phyloP scores from a whole-genome alignment of 1,140 invertebrate genomes.

The Kradibia gibbosae region DNA sequence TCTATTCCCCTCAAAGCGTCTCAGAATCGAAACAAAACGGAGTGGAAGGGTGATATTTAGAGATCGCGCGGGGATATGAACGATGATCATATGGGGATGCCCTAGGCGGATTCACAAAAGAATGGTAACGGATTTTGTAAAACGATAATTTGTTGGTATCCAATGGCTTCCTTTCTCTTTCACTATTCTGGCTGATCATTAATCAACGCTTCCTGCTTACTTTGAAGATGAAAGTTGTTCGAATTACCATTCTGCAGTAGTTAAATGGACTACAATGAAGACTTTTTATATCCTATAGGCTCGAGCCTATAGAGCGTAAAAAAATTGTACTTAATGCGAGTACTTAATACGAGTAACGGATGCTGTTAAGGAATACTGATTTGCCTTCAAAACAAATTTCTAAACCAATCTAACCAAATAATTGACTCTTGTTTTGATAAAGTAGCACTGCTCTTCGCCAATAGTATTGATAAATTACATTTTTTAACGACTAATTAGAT shows the following conservation, averaged over 20 bases:
- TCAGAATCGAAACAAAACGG: neutral
- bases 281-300: neutral
- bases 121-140: constrained; percentile 8
- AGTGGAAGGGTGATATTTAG: neutral
- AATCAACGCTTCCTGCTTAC: neutral
- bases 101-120: constrained; percentile 8
- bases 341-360: no score
- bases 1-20: no score
- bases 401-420: neutral
- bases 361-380: neutral
- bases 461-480: no score
- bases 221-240: neutral
- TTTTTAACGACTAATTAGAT: no score
- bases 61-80: neutral
- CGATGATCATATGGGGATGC: neutral
- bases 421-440: no score
- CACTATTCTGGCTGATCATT: neutral
- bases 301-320: neutral
- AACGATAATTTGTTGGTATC: constrained; percentile 24
- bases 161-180: constrained; percentile 10
- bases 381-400: neutral
- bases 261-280: neutral
- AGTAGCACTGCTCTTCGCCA: no score
- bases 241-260: neutral
- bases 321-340: neutral